A percentile compares a stretch with the other conserved stretches of the same genome.
phyloP scores from a whole-genome alignment of 2,113 vertebrate genomes.

The Rhadina sibilatrix region DNA sequence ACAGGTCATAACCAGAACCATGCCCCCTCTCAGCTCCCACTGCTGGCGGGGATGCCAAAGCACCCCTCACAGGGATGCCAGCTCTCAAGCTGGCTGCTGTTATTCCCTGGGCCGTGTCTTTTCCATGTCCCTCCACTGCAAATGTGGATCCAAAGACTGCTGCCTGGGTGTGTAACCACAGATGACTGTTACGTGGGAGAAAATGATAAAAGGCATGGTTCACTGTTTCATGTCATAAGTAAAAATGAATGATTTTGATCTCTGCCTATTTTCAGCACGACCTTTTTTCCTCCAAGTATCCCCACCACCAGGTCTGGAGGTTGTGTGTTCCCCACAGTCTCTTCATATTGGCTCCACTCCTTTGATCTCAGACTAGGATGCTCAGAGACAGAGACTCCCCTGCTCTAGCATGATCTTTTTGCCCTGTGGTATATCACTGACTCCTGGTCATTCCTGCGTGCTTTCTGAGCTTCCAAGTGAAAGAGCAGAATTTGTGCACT shows the following conservation, averaged over 20 bases:
- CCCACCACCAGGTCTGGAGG: not conserved
- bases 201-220: not conserved
- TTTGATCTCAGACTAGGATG: not conserved
- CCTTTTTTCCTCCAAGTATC: not conserved
- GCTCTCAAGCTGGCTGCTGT: not conserved
- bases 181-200: not conserved
- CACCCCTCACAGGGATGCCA: accelerated
- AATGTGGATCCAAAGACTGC: not conserved
- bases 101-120: not conserved
- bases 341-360: not conserved
- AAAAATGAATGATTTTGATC: not conserved
- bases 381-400: not conserved
- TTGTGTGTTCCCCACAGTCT: not conserved
- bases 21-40: not conserved
- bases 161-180: not conserved
- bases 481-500: not conserved
- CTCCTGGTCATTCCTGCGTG: not conserved
- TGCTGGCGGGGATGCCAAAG: not conserved
- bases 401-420: not conserved
- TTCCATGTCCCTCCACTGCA: not conserved
- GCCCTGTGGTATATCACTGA: too few relatives aligned
- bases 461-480: not conserved
- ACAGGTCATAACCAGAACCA: too few relatives aligned
- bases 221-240: not conserved
- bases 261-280: not conserved